These are phyloP conservation scores for Calosoma granatense DNA, from an alignment of 1,140 invertebrate species.

Conservation along the genomic window DNA sequence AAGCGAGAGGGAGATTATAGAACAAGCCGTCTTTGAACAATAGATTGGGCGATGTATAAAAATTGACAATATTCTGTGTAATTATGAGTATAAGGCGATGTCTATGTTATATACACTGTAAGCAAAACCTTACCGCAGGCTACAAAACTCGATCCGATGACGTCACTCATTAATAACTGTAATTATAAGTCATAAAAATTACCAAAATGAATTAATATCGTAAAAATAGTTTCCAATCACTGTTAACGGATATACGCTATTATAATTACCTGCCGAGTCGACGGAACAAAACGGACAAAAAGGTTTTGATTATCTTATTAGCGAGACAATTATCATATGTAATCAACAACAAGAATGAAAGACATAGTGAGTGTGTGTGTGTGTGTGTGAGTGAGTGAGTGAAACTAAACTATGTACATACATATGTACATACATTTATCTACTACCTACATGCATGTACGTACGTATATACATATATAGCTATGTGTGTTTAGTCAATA, in stretches of 20 bases:
- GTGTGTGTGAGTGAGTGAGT: too few relatives aligned
- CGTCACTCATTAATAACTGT: constrained; percentile 4
- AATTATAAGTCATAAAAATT: constrained; percentile 8
- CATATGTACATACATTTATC: too few relatives aligned
- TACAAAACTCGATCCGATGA: neutral
- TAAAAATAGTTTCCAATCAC: constrained; percentile 4
- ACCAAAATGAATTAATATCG: constrained; percentile 6
- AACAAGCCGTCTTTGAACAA: neutral
- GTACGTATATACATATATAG: too few relatives aligned
- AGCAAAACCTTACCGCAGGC: neutral
- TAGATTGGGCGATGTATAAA: neutral
- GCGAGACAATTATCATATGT: constrained; percentile 2
- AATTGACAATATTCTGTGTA: constrained; percentile 4
- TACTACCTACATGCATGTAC: too few relatives aligned
- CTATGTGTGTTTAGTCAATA: too few relatives aligned
- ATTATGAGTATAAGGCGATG: neutral
- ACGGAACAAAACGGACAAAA: neutral
- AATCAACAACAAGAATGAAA: too few relatives aligned
- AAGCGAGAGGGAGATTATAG: neutral
- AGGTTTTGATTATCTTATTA: constrained; percentile 2
- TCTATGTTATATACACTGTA: neutral
- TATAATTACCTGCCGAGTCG: neutral
- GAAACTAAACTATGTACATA: too few relatives aligned
- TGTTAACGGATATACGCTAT: neutral
- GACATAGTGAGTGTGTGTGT: too few relatives aligned